phyloP scores from a whole-genome alignment of 1,140 invertebrate genomes.

The Dendroctonus valens region DNA sequence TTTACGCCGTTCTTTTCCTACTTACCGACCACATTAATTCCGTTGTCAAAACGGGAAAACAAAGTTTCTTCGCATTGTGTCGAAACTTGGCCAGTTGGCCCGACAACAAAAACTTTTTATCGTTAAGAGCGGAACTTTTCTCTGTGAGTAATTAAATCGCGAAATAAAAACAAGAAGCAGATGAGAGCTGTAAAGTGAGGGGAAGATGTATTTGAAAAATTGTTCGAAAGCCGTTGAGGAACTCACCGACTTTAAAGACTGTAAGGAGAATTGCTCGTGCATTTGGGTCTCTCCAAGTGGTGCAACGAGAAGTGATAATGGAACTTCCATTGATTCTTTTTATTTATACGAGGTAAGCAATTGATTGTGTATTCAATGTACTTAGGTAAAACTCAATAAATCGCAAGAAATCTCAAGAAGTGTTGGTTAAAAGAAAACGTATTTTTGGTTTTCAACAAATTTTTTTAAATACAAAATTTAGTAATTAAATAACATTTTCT shows the following conservation, averaged over 20 bases:
- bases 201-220: conserved; percentile 17
- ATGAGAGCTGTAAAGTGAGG: not conserved
- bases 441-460: no score
- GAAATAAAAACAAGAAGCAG: not conserved
- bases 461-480: no score
- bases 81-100: no score
- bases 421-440: no score
- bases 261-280: conserved; percentile 22
- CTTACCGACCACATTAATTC: no score
- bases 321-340: conserved; percentile 20
- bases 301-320: conserved; percentile 10
- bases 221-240: conserved; percentile 22
- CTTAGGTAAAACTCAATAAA: no score
- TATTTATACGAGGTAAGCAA: conserved; percentile 23
- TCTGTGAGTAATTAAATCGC: not conserved
- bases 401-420: no score
- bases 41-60: no score
- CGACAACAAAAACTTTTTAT: no score
- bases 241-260: conserved; percentile 19
- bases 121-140: not conserved
- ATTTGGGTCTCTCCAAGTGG: conserved; percentile 1
- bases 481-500: no score
- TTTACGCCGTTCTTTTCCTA: not conserved
- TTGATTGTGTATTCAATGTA: not conserved
- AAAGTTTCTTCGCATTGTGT: no score